Evolutionary conservation across 2,888 invertebrate species (phyloP), one percentile per base, ranked within the genome.

Genomic region (Glaucopsyche alexis): DNA sequence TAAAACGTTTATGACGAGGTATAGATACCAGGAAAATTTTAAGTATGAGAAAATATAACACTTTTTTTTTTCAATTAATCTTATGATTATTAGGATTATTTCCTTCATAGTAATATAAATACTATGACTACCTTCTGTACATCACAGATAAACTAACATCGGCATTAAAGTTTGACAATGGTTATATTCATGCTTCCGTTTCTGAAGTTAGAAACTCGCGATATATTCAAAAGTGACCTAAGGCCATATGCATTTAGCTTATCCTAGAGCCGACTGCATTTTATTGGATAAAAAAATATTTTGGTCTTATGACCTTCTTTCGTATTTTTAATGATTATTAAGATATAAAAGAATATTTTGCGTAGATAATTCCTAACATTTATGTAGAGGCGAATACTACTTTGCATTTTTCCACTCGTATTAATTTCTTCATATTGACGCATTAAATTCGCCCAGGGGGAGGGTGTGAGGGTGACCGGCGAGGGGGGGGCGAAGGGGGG

Each of bases 351-450:
- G 6, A 29, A 29, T 55, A 55, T 55, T 11, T 60, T 60, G 29
- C 60, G 11, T 29, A 60, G 7, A 60, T 60, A 29, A 60, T 38
- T 47, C 60, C 60, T 29, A 38, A 38, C 13, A 14, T 60, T 60
- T 60, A 60, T 9, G n/a, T 67, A 42, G 11, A 45, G 7, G 14
- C n/a, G 8, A 42, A 45, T 67, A 67, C 50, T 72, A 72, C 50
- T 66, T 72, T 52, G 52, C 72, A 87, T 89, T 91, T 91, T 90
- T 89, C 85, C 87, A 85, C 87, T 86, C 89, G 86, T 89, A 90
- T 90, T 90, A 91, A 91, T 91, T 88, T 88, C 88, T 88, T 89
- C 86, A 88, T 89, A 91, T 91, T 88, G 90, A 90, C 87, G 91
- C 81, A 81, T 77, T 76, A 77, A 76, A 77, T 76, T 79, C 77